Evolutionary conservation across 2,113 vertebrate species (phyloP), one percentile per base, ranked within the genome.

Genomic region (Coptodon bakossiorum): DNA sequence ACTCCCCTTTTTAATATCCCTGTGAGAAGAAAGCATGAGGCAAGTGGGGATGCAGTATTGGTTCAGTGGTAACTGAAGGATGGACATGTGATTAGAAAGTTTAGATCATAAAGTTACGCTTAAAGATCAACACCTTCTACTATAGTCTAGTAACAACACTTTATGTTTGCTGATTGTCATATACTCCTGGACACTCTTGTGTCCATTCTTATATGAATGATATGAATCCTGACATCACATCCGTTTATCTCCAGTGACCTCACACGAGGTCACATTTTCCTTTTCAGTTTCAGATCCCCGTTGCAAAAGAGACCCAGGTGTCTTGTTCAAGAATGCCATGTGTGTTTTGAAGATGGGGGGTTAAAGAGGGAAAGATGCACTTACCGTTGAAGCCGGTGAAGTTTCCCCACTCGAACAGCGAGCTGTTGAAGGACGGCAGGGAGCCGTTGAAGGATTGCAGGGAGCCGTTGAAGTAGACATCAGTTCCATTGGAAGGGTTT

Each of bases 361-460:
- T 17, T 63, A 29, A 34, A 24, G n/a, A 31, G 57, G 14, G 16
- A 29, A 11, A 22, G 7, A 24, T 8, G 38, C 12, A 73, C 96
- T 96, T 96, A 99, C 98, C 98, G 59, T 98, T 98, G 87, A 96
- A 91, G 90, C 93, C 89, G 52, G 83, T 90, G 87, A 97, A 95
- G 91, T 96, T 98, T 81, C 94, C 97, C 96, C 94, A 96, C 88
- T 97, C 97, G 0, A 97, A 95, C 86, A 97, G 93, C 50, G 96
- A 96, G 71, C 94, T 86, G 81, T 97, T 97, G 85, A 97, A 97
- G 16, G 95, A 88, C 1, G 97, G 68, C 83, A 96, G 87, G 40
- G 98, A 98, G 94, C 95, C 88, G 83, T 96, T 96, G 87, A 96
- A 97, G 90, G 95, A 88, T 1, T 97, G 66, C 83, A 96, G 87